Evolutionary conservation across 2,797 vertebrate genomes (phyloP), one percentile per base, ranked within the genome.

Genomic region (Diceros bicornis): DNA sequence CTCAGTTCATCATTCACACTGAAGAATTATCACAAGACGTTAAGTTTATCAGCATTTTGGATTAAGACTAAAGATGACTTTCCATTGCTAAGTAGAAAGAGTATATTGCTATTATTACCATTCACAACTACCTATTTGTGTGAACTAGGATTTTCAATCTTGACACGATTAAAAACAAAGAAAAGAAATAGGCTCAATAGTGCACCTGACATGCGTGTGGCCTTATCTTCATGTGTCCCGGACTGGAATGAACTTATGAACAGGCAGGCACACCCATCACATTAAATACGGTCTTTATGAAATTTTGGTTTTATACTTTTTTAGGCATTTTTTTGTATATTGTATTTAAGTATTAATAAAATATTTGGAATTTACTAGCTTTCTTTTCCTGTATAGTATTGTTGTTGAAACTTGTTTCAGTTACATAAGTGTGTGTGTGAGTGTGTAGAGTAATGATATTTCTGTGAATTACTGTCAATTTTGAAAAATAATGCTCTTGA

Each of bases 51-150:
- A 21, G 79, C 94, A 81, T 92, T 92, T 85, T 97, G 79, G 72
- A 85, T 92, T 89, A 89, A 94, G 55, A 84, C 96, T 75, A 68
- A 89, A 81, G 95, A 75, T 89, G 79, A 94, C 62, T 94, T 85
- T 85, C 89, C 90, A 57, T 83, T 96, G 52, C 93, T 96, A 55
- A 96, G 89, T 71, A 93, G 72, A n/a, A 96, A 93, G 72, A 89
- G 81, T 55, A 75, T 95, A 86, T 81, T 81, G 59, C 79, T 89
- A 4, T 69, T 93, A 62, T 25, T 93, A 59, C 85, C 86, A 11
- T 96, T 96, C 68, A 95, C 81, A 93, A 55, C 50, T 86, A 93
- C 93, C 34, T 79, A 32, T 81, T 89, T 89, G 57, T 95, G 86
- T 85, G 90, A 96, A 75, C 14, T 95, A 85, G 86, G 86, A 86